Conservation (phyloP, 2,797 vertebrate species). For the Diglossa cyanea region DNA sequence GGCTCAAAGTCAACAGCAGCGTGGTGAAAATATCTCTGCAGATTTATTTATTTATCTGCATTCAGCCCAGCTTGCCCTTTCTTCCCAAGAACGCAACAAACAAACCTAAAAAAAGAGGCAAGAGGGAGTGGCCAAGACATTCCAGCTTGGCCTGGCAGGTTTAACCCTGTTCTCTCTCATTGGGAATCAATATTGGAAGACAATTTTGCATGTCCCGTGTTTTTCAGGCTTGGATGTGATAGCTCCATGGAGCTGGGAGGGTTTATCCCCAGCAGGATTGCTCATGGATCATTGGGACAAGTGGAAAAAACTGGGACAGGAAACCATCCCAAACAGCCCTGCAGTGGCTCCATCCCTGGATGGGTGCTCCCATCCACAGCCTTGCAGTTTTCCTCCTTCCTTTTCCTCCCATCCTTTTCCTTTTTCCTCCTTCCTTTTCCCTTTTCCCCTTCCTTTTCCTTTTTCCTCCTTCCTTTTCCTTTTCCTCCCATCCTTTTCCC, state of each 20-base stretch:
- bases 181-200: background rate
- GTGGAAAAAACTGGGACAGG: background rate
- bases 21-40: background rate
- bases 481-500: too few species aligned
- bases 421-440: too few species aligned
- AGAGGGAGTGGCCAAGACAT: rapidly evolving
- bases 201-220: rapidly evolving
- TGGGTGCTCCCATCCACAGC: background rate
- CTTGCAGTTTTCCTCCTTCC: background rate
- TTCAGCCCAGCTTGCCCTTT: background rate
- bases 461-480: too few species aligned
- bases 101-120: background rate
- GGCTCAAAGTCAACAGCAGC: slow-evolving; percentile 2
- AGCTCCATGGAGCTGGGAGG: background rate
- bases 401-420: background rate
- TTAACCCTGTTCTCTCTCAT: background rate
- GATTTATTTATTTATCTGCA: background rate
- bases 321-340: background rate
- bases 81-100: background rate
- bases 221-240: background rate
- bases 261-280: background rate
- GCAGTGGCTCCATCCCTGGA: rapidly evolving
- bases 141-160: background rate
- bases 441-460: background rate
- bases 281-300: background rate